Evolutionary conservation across 2,113 vertebrate genomes (phyloP).

Genomic region (Sylvietta virens): DNA sequence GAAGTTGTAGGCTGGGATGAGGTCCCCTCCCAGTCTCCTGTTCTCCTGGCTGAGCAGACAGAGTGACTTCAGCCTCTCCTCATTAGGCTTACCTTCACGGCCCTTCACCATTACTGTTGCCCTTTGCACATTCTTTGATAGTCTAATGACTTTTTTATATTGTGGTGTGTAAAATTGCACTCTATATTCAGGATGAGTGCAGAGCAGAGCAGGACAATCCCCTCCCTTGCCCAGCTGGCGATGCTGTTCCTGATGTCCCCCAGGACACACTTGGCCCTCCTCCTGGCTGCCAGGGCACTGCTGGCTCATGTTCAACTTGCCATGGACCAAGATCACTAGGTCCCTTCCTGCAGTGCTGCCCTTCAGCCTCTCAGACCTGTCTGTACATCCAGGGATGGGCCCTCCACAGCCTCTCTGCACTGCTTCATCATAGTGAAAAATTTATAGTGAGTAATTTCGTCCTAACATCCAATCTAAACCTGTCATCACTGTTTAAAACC

Average conservation of each 20-base stretch:
- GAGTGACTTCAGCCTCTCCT: background rate
- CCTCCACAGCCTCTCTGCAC: background rate
- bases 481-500: background rate
- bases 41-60: background rate
- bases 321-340: fast-evolving
- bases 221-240: fast-evolving
- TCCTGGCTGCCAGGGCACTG: background rate
- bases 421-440: background rate
- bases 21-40: background rate
- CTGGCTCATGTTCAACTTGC: fast-evolving
- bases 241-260: background rate
- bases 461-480: background rate
- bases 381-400: background rate
- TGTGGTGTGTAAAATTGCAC: background rate
- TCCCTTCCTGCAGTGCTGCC: background rate
- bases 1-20: background rate
- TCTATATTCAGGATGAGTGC: background rate
- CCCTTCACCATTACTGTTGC: background rate
- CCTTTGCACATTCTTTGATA: background rate
- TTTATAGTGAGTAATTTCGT: background rate
- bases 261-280: fast-evolving
- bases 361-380: background rate
- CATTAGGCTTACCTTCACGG: fast-evolving
- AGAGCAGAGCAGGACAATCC: fast-evolving
- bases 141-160: background rate